Base-by-base conservation (phyloP, 1,140 invertebrate genomes). In the Listronotus oregonensis region DNA sequence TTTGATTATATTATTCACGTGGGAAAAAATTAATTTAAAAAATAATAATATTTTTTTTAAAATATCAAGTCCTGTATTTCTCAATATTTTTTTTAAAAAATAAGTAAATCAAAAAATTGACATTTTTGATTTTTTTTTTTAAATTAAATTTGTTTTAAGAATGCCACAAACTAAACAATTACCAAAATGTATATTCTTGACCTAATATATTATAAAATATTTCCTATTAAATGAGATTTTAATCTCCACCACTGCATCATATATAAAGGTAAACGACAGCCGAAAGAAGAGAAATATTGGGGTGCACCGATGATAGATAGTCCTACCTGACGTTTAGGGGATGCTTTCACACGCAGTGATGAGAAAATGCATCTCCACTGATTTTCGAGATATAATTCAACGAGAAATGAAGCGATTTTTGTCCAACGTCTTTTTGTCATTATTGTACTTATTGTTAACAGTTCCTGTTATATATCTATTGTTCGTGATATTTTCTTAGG, bases 301-400 rank as follows among this genome's bases (percentile, higher is more conserved):
- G 68, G 68, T 66, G 63, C 63, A 49, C 52, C 52, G 68, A 69
- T 66, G 68, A 69, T 69, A 69, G 64, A 69, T 69, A 69, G 64
- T 64, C 60, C 51, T 63, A 69, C 64, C 68, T 69, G 68, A 69
- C 58, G 31, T 56, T 40, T 46, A 49, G 68, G 64, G 68, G 64
- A 66, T 66, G 60, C 57, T 66, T 64, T 64, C 62, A 64, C 54
- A 64, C 62, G 54, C 52, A 40, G 11, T 21, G 52, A 62, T 69
- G 68, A 69, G 68, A 69, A 69, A 69, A 66, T 64, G 42, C 62
- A 69, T 69, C 64, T 64, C 55, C 67, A 64, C 64, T 61, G 67
- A 69, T 69, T 64, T 68, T 43, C 15, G 39, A 54, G 55, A 64
- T 66, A 66, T 51, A 52, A 66, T 60, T 66, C 61, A 43, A 49